Base-by-base conservation (phyloP, 2,888 invertebrate genomes). In the Dorcus hopei region DNA sequence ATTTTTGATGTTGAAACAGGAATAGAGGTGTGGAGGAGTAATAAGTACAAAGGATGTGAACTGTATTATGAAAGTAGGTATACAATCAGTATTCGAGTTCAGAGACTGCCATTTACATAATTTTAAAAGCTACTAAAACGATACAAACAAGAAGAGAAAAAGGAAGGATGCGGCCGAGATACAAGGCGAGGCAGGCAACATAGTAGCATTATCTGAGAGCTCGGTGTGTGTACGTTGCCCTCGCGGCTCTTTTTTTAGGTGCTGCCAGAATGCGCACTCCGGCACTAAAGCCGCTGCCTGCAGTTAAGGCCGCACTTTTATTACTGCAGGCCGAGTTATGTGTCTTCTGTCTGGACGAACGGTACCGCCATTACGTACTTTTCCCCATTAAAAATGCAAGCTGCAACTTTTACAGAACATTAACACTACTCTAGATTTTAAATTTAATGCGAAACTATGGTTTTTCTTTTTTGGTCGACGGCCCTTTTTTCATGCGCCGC, bases 301-400 rank as follows among this genome's bases (percentile, higher is more conserved):
- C 65, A 64, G 68, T 69, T 68, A 69, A 68, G 65, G 64, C 68
- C 55, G 65, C 67, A 64, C 58, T 69, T 67, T 70, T 70, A 69
- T 69, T 67, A 63, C 68, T 57, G 57, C 57, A 54, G 52, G 55
- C 63, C 58, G 62, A 68, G 67, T 70, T 69, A 69, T 69, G 67
- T 67, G 68, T 69, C 68, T 69, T 66, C 62, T 65, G 69, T 69
- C 69, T 70, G 68, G 65, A 61, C 65, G 65, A 59, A 55, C 59
- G 42, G 52, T 56, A 56, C 52, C 59, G 51, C 55, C 54, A 58
- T 59, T 59, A 59, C 49, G 53, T 43, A 19, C 49, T 54, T 38
- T 59, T 52, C 52, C 26, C 26, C 49, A 52, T 48, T 51, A 47
- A 42, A 50, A 48, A 51, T 52, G 55, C 55, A 19, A 49, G 26